phyloP scores from a whole-genome alignment of 2,888 invertebrate species.

The Spodoptera littoralis region DNA sequence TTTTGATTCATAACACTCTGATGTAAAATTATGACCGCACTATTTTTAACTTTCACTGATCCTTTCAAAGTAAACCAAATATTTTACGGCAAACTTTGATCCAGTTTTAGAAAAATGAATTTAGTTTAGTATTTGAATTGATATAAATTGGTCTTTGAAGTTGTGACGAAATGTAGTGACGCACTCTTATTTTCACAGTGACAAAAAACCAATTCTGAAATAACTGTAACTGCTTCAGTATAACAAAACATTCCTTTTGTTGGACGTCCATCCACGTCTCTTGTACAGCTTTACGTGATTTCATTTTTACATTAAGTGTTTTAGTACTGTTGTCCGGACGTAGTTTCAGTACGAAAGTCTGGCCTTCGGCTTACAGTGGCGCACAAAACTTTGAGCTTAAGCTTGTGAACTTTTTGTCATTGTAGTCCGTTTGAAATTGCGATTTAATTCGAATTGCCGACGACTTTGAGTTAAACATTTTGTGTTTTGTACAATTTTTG shows the following conservation, averaged over 20 bases:
- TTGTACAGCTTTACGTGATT: constrained; percentile 19
- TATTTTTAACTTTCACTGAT: constrained; percentile 41
- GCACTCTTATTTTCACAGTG: constrained; percentile 8
- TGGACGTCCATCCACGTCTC: not conserved
- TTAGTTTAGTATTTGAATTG: constrained; percentile 8
- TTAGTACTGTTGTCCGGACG: constrained; percentile 24
- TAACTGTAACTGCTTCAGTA: not conserved
- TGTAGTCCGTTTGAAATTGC: constrained; percentile 65
- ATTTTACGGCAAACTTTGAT: constrained; percentile 17
- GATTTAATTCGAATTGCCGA: constrained; percentile 66
- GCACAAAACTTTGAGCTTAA: constrained; percentile 67
- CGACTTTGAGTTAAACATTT: constrained; percentile 57
- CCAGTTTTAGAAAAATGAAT: constrained; percentile 20
- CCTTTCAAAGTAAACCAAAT: constrained; percentile 30
- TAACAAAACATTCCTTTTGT: not conserved
- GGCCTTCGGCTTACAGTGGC: constrained; percentile 62
- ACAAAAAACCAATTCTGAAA: not conserved
- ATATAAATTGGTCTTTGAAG: constrained; percentile 25
- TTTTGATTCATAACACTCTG: constrained; percentile 28
- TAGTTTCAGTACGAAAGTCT: constrained; percentile 58
- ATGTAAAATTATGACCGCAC: constrained; percentile 30
- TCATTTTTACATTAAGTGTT: constrained; percentile 39
- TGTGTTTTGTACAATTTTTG: constrained; percentile 45
- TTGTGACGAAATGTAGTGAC: not conserved
- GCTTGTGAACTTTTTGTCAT: constrained; percentile 74